Conservation (phyloP, 2,113 vertebrate species). For the Megaceryle maxima region DNA sequence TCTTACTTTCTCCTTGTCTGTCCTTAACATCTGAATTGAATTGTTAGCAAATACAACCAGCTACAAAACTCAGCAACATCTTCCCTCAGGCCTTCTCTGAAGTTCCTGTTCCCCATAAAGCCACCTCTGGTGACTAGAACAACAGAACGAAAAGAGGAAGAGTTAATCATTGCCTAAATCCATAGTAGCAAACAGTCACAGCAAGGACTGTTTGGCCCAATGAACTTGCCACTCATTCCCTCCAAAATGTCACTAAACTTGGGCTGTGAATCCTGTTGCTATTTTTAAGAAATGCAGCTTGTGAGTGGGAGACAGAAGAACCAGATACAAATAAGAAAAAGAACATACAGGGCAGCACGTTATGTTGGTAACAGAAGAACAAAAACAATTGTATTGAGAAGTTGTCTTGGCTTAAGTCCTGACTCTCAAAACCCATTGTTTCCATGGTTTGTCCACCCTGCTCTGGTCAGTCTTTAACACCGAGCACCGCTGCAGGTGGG, state of each 20-base stretch:
- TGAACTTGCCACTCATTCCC: not conserved
- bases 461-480: not conserved
- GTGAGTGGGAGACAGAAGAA: constrained; percentile 44
- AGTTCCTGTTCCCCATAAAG: not conserved
- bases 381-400: not conserved
- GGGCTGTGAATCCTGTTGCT: constrained; percentile 29
- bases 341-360: not conserved
- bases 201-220: not conserved
- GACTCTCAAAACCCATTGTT: not conserved
- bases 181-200: not conserved
- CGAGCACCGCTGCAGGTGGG: not conserved
- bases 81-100: not conserved
- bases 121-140: not conserved
- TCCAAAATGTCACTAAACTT: constrained; percentile 29
- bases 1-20: not conserved
- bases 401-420: not conserved
- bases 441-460: not conserved
- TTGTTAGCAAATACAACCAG: not conserved
- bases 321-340: constrained; percentile 23
- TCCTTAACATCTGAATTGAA: not conserved
- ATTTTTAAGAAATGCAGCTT: constrained; percentile 58
- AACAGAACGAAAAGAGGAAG: not conserved
- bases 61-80: not conserved
- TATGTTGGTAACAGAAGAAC: constrained; percentile 21
- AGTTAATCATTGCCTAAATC: not conserved